Evolutionary conservation across 2,113 vertebrate genomes (phyloP), one percentile per base, ranked within the genome.

Genomic region (Struthio camelus): DNA sequence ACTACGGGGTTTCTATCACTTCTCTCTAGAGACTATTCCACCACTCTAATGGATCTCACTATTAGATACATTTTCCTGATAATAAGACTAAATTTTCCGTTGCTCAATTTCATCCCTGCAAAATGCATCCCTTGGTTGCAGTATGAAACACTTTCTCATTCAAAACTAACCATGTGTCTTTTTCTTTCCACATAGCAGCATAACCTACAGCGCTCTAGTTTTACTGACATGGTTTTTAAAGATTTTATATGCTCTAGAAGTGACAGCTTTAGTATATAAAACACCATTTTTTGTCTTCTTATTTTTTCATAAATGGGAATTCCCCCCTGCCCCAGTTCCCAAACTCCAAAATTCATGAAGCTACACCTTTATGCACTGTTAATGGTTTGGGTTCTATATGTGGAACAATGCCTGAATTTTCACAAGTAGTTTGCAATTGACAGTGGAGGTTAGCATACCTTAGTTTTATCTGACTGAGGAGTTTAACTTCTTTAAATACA

Each of bases 401-500:
- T 88, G 44, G 78, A 32, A 50, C 53, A 50, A 9, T 78, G 51
- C 27, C 58, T 96, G 87, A 72, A 48, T 94, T 96, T 98, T 92
- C 84, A 82, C 42, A 24, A 86, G 53, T 54, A 51, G 51, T 81
- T 97, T 93, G 85, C 78, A 83, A 94, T 89, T 94, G 89, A 85
- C 44, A 90, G 78, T 80, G 89, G 59, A 95, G 80, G 84, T 95
- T 91, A 95, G 65, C 94, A 96, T 97, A 95, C 24, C 94, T 93
- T 25, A 89, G 62, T 94, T 96, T 90, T 96, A 75, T 88, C 76
- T 89, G 76, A 97, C n/a, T 76, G 51, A 66, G 46, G 71, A 89
- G 58, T 93, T 97, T 97, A 88, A 80, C 75, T 88, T 96, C 95
- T 97, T 96, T 93, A 97, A 95, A 95, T 72, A 94, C 71, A 85